Evolutionary conservation across 1,140 invertebrate species (phyloP).

Genomic region (Aphidius ervi): DNA sequence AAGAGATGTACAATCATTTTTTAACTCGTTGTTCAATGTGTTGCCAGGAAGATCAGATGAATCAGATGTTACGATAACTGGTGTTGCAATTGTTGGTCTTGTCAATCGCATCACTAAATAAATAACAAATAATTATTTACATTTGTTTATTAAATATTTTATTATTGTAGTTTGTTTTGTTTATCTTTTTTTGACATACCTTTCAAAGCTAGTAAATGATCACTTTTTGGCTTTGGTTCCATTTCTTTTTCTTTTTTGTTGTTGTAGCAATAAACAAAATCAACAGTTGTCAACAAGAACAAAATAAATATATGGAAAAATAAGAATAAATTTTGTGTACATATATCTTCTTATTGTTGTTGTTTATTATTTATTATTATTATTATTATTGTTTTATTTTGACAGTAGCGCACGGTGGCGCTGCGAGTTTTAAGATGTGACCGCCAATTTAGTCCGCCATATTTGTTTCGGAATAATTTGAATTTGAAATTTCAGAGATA

Average conservation of each 20-base stretch:
- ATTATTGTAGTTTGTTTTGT: slow-evolving; percentile 14
- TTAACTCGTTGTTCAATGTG: slow-evolving; percentile 70
- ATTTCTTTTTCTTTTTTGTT: slow-evolving; percentile 12
- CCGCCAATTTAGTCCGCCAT: too few species aligned
- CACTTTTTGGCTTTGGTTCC: slow-evolving; percentile 17
- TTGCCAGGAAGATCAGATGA: slow-evolving; percentile 78
- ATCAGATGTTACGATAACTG: slow-evolving; percentile 76
- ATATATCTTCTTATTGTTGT: too few species aligned
- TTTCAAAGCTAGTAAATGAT: slow-evolving; percentile 21
- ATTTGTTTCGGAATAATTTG: too few species aligned
- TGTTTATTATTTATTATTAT: too few species aligned
- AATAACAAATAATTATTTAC: slow-evolving; percentile 10
- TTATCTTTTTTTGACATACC: slow-evolving; percentile 16
- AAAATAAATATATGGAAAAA: too few species aligned
- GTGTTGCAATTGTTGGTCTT: slow-evolving; percentile 77
- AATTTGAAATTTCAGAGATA: too few species aligned
- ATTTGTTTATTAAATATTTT: slow-evolving; percentile 5
- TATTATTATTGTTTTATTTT: too few species aligned
- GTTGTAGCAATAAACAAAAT: too few species aligned
- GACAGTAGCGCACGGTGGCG: too few species aligned
- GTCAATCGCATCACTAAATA: slow-evolving; percentile 88
- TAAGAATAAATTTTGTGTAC: too few species aligned
- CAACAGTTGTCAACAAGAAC: too few species aligned
- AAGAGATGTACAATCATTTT: slow-evolving; percentile 73
- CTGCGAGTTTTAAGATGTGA: too few species aligned